Evolutionary conservation across 2,113 vertebrate species (phyloP).

Genomic region (Varanus salvator): DNA sequence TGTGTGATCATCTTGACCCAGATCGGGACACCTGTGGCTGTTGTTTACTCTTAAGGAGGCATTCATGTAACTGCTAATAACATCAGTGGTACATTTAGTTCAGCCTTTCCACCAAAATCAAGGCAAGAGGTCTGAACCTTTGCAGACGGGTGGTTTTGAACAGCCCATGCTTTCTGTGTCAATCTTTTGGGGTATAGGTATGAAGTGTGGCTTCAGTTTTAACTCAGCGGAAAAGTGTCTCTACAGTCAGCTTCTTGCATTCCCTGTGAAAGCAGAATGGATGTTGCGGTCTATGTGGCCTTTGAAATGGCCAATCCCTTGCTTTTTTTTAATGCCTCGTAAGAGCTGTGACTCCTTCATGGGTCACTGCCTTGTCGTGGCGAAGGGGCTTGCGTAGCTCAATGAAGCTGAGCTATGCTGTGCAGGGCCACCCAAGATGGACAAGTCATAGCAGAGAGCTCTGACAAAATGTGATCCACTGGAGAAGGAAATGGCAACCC

Average conservation of each 20-base stretch:
- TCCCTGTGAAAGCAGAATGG: neutral
- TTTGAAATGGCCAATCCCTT: neutral
- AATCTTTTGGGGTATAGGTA: neutral
- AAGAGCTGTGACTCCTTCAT: neutral
- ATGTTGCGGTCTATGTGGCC: neutral
- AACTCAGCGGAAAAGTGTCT: neutral
- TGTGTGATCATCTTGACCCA: neutral
- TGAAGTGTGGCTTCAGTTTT: neutral
- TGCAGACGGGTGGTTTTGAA: neutral
- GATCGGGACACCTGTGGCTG: neutral
- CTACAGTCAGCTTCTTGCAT: neutral
- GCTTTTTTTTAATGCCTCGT: neutral
- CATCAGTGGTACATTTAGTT: too few species aligned
- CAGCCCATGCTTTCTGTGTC: neutral
- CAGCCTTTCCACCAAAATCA: too few species aligned
- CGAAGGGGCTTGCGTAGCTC: too few species aligned
- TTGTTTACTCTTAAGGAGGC: neutral
- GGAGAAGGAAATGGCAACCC: too few species aligned
- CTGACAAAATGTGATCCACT: too few species aligned
- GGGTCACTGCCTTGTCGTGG: too few species aligned
- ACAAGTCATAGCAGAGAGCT: too few species aligned
- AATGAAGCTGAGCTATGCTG: too few species aligned
- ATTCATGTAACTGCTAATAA: neutral
- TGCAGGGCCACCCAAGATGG: too few species aligned
- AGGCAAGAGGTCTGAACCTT: neutral